Evolutionary conservation across 2,888 invertebrate genomes (phyloP), one percentile per base, ranked within the genome.

Genomic region (Tetropium fuscum): DNA sequence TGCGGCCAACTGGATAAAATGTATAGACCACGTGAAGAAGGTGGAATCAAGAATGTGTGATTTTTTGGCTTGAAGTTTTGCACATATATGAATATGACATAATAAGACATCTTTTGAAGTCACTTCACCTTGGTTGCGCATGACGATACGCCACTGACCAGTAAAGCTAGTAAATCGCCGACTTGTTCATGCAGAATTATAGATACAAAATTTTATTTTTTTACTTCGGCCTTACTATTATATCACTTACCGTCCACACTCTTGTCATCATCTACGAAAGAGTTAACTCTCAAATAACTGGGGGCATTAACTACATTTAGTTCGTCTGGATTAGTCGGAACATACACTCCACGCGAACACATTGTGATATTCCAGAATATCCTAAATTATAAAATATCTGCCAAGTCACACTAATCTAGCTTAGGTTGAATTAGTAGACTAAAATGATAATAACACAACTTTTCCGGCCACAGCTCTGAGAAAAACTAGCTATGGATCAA

Each of bases 311-410:
- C 64, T 4, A 74, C 30, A 18, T 58, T 61, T 5, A 73, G 45
- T 19, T 70, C 72, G 38, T 76, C 74, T n/a, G 73, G 69, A 47
- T 67, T 69, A 5, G 66, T 57, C 3, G 72, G 58, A 36, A 75
- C 41, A 60, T 77, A 74, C 11, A 80, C 71, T 56, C 80, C 79
- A 13, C 79, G 69, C 3, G 78, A 80, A 71, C 79, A 77, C 81
- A 81, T 81, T n/a, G n/a, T n/a, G 11, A 22, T 32, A 7, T 2
- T 20, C 47, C 8, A 41, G 34, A 27, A 54, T 54, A 25, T 54
- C 45, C 20, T 38, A 20, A 20, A 38, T 36, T 36, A 45, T 36
- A 7, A 19, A 18, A 55, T 40, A 30, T 27, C 27, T 25, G 32
- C 2, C 34, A 2, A 22, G 22, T 49, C 43, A 57, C 51, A 27